phyloP scores from a whole-genome alignment of 2,113 vertebrate genomes.

The Fulmarus glacialis region DNA sequence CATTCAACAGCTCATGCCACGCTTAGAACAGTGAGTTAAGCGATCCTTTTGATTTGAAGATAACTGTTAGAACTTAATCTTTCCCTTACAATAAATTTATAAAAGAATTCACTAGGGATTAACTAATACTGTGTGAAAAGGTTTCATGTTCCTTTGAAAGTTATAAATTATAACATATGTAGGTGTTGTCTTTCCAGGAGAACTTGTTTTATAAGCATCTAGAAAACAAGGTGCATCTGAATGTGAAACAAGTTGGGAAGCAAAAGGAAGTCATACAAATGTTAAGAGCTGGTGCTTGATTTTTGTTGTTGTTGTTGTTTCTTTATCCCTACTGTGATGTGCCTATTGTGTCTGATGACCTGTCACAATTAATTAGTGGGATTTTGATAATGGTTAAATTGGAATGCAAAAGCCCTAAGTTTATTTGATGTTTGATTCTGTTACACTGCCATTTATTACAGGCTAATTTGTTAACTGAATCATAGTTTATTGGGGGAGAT shows the following conservation, averaged over 20 bases:
- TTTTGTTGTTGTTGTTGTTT: background rate
- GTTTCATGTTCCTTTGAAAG: background rate
- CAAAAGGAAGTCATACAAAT: background rate
- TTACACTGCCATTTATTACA: background rate
- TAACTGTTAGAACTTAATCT: background rate
- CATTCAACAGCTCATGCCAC: background rate
- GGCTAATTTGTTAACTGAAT: background rate
- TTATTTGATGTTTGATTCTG: background rate
- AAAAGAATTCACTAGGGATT: background rate
- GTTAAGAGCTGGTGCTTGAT: background rate
- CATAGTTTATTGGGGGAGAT: background rate
- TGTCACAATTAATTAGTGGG: background rate
- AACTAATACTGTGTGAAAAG: background rate
- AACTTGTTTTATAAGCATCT: background rate
- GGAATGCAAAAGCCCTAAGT: background rate
- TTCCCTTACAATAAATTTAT: background rate
- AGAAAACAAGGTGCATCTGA: background rate
- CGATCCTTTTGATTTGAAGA: background rate
- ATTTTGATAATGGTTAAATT: background rate
- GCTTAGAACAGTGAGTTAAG: background rate
- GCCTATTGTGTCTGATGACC: background rate
- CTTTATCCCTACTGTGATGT: background rate
- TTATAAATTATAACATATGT: background rate
- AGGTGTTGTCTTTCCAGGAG: background rate
- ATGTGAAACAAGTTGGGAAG: background rate